Conservation (phyloP, 2,113 vertebrate genomes). For the Mixornis gularis region DNA sequence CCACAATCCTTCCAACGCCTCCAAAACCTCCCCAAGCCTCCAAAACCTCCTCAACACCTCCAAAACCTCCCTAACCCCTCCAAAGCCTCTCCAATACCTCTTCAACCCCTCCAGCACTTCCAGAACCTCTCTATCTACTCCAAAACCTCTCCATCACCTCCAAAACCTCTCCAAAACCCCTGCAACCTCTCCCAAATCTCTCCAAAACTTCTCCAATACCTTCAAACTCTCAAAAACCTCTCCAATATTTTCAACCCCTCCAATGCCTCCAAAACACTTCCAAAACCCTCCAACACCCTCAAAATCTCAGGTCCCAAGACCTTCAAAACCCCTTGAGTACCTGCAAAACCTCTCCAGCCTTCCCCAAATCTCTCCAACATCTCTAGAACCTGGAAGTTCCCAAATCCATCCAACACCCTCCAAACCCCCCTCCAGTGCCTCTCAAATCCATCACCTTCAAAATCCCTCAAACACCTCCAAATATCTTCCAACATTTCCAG, state of each 20-base stretch:
- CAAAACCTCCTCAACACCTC: no score
- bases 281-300: neutral
- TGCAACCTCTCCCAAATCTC: neutral
- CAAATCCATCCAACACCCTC: neutral
- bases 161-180: no score
- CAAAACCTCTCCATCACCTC: neutral
- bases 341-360: neutral
- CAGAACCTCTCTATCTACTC: neutral
- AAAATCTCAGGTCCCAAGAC: neutral
- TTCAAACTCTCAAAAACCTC: neutral
- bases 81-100: neutral
- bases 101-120: neutral
- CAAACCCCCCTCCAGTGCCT: neutral
- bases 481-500: neutral
- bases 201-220: neutral
- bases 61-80: neutral
- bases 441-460: neutral
- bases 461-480: no score
- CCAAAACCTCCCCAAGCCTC: no score
- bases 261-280: neutral
- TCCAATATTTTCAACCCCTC: neutral
- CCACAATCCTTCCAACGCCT: neutral
- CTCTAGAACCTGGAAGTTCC: neutral
- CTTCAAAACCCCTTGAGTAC: neutral
- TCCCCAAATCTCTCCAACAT: rapidly evolving